Evolutionary conservation across 1,140 invertebrate species (phyloP).

Genomic region (Piezodorus guildinii): DNA sequence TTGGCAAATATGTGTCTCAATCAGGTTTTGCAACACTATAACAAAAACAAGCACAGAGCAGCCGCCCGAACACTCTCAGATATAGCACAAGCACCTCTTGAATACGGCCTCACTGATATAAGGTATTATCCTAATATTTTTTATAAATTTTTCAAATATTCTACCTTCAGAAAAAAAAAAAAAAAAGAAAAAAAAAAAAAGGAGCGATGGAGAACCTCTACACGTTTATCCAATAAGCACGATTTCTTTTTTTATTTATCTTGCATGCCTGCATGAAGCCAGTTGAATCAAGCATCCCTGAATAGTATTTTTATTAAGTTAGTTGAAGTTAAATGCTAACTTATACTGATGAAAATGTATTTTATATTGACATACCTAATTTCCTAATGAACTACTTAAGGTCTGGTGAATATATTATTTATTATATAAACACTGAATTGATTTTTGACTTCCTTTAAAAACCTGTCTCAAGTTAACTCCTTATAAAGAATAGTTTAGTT

Average conservation of each 20-base stretch:
- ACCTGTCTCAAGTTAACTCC: too few species aligned
- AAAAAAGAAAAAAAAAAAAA: too few species aligned
- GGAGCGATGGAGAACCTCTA: neutral
- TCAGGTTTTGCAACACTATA: conserved; percentile 13
- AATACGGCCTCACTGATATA: conserved; percentile 10
- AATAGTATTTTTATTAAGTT: too few species aligned
- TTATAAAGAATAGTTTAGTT: too few species aligned
- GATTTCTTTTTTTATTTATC: neutral
- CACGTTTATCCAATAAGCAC: neutral
- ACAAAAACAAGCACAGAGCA: conserved; percentile 16
- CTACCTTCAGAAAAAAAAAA: neutral
- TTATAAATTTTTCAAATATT: neutral
- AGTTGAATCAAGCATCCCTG: too few species aligned
- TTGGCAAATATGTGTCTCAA: conserved; percentile 3
- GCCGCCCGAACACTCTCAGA: conserved; percentile 17
- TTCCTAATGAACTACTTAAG: too few species aligned
- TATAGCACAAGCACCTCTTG: conserved; percentile 13
- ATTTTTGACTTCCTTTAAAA: too few species aligned
- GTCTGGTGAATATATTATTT: too few species aligned
- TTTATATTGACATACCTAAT: too few species aligned
- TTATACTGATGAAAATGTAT: too few species aligned
- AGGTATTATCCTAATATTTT: neutral
- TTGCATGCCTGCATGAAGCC: conserved; percentile 6
- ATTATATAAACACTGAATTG: too few species aligned
- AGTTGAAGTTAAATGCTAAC: too few species aligned